Conservation (phyloP, 2,888 invertebrate genomes). For the Strigamia crassipes region DNA sequence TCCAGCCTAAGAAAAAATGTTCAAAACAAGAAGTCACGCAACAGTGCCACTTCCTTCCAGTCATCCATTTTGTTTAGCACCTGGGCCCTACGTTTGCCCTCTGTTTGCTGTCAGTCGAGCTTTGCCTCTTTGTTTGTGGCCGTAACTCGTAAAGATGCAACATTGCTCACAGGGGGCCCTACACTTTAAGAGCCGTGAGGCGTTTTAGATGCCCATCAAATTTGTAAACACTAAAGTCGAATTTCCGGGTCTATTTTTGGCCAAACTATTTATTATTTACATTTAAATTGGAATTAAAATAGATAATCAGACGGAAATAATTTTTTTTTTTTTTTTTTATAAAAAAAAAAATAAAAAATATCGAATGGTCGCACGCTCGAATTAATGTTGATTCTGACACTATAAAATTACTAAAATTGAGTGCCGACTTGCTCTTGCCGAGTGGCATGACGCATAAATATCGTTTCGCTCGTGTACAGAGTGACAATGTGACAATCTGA, state of each 20-base stretch:
- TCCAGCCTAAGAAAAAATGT: conserved; percentile 11
- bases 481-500: not conserved
- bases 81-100: conserved; percentile 39
- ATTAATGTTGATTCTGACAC: not conserved
- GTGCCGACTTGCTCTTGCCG: conserved; percentile 3
- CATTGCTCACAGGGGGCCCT: conserved; percentile 27
- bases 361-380: not conserved
- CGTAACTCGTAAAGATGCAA: conserved; percentile 42
- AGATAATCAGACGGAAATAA: too few species aligned
- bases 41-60: conserved; percentile 34
- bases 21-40: conserved; percentile 37
- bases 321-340: too few species aligned
- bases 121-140: conserved; percentile 41
- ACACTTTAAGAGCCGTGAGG: conserved; percentile 18
- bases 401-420: not conserved
- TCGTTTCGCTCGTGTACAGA: not conserved
- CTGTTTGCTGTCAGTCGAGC: conserved; percentile 38
- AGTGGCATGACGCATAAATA: not conserved
- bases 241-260: not conserved
- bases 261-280: not conserved
- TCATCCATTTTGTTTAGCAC: conserved; percentile 44
- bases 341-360: too few species aligned
- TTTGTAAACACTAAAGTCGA: not conserved
- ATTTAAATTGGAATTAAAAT: too few species aligned
- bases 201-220: conserved; percentile 16